These are phyloP conservation scores for Pristionchus japonicus DNA, from an alignment of 2,888 invertebrate genomes.

Conservation along the genomic window DNA sequence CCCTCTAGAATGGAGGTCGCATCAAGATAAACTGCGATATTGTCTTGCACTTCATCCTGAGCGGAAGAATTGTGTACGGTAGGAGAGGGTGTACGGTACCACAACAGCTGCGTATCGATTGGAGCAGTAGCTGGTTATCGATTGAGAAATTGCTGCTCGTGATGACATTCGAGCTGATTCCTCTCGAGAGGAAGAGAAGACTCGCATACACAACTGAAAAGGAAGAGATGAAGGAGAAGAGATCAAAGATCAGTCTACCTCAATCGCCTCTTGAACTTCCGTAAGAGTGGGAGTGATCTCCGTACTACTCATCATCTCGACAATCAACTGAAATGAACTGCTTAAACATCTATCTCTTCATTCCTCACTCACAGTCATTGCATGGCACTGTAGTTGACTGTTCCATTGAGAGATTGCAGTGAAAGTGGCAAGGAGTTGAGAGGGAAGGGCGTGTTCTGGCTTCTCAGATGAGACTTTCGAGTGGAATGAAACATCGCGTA, in stretches of 20 bases:
- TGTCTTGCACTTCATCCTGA: slow-evolving; percentile 63
- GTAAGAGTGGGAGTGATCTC: slow-evolving; percentile 62
- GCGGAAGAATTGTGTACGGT: neutral
- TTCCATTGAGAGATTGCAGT: slow-evolving; percentile 67
- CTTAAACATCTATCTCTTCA: neutral
- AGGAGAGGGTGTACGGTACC: neutral
- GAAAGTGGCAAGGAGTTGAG: slow-evolving; percentile 78
- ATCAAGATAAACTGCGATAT: slow-evolving; percentile 70
- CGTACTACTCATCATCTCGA: slow-evolving; percentile 68
- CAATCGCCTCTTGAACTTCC: slow-evolving; percentile 65
- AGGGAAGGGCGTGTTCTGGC: slow-evolving; percentile 90
- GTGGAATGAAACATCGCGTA: slow-evolving; percentile 63
- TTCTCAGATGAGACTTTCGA: slow-evolving; percentile 45
- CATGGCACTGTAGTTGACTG: slow-evolving; percentile 67
- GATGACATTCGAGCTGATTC: slow-evolving; percentile 66
- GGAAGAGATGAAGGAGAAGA: neutral
- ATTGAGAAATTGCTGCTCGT: slow-evolving; percentile 71
- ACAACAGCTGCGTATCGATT: slow-evolving; percentile 63
- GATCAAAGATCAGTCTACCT: slow-evolving; percentile 52
- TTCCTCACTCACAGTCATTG: slow-evolving; percentile 55
- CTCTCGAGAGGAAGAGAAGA: slow-evolving; percentile 62
- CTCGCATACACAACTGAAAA: slow-evolving; percentile 62
- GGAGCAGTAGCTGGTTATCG: slow-evolving; percentile 67
- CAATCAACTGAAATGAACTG: slow-evolving; percentile 61
- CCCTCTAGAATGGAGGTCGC: slow-evolving; percentile 66